These are phyloP conservation scores for Petromus typicus DNA, from an alignment of 2,113 vertebrate species.

Conservation along the genomic window DNA sequence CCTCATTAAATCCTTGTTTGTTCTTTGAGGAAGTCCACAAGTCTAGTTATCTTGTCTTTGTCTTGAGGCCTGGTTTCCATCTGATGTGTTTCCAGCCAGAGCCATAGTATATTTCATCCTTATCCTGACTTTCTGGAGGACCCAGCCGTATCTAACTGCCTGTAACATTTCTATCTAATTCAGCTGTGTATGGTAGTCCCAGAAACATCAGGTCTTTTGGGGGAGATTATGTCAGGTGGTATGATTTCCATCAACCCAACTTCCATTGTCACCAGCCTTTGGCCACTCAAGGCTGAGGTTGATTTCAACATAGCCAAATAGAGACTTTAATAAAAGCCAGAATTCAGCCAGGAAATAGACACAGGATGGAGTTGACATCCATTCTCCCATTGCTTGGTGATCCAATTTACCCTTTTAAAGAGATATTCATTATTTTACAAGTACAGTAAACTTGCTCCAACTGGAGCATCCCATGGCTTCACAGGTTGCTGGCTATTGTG, in stretches of 20 bases:
- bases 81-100: too few relatives aligned
- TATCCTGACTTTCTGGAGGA: too few relatives aligned
- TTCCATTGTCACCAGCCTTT: not conserved
- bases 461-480: not conserved
- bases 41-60: too few relatives aligned
- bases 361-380: not conserved
- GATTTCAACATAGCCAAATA: not conserved
- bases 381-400: not conserved
- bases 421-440: not conserved
- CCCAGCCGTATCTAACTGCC: too few relatives aligned
- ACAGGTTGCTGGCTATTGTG: not conserved
- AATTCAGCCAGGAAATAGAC: not conserved
- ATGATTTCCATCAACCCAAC: not conserved
- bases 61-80: too few relatives aligned
- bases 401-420: not conserved
- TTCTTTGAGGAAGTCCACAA: too few relatives aligned
- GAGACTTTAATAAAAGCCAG: slow-evolving; percentile 1
- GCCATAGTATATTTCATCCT: too few relatives aligned
- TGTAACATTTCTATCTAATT: too few relatives aligned
- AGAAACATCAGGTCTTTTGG: not conserved
- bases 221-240: not conserved
- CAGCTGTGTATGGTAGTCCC: too few relatives aligned
- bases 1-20: too few relatives aligned
- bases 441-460: not conserved
- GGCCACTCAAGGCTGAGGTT: not conserved